These are phyloP conservation scores for Mola mola DNA, from an alignment of 2,113 vertebrate species.

Conservation along the genomic window DNA sequence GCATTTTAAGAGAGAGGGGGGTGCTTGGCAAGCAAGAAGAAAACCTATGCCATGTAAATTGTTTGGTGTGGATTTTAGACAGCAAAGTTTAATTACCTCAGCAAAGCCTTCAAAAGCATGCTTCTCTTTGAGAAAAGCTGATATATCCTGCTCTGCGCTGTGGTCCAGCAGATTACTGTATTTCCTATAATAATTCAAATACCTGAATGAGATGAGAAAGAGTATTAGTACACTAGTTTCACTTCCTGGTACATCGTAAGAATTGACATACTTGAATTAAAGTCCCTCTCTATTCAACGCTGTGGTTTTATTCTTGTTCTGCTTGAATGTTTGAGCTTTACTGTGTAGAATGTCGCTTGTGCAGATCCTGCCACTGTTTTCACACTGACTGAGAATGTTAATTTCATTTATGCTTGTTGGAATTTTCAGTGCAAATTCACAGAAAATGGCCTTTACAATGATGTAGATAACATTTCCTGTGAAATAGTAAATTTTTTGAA, in stretches of 20 bases:
- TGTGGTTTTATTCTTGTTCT: too few relatives aligned
- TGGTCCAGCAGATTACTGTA: conserved; percentile 86
- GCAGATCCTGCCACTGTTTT: too few relatives aligned
- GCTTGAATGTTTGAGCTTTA: too few relatives aligned
- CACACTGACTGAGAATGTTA: too few relatives aligned
- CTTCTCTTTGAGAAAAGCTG: conserved; percentile 82
- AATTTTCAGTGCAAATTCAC: too few relatives aligned
- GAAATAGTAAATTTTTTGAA: neutral
- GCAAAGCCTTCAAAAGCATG: conserved; percentile 84
- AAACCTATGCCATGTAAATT: neutral
- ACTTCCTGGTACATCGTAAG: too few relatives aligned
- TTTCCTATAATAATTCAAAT: conserved; percentile 86
- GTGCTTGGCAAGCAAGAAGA: neutral
- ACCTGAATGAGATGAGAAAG: conserved; percentile 80
- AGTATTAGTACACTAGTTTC: conserved; percentile 10
- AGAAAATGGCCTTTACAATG: too few relatives aligned
- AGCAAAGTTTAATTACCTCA: conserved; percentile 70
- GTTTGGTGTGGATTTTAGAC: neutral
- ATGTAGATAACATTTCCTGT: too few relatives aligned
- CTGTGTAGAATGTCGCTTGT: too few relatives aligned
- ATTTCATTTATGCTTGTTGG: too few relatives aligned
- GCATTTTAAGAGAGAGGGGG: conserved; percentile 6
- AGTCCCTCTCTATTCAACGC: too few relatives aligned
- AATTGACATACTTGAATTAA: neutral
- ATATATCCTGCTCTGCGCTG: conserved; percentile 77